phyloP scores from a whole-genome alignment of 2,797 vertebrate species.

The Scarus forsteni region DNA sequence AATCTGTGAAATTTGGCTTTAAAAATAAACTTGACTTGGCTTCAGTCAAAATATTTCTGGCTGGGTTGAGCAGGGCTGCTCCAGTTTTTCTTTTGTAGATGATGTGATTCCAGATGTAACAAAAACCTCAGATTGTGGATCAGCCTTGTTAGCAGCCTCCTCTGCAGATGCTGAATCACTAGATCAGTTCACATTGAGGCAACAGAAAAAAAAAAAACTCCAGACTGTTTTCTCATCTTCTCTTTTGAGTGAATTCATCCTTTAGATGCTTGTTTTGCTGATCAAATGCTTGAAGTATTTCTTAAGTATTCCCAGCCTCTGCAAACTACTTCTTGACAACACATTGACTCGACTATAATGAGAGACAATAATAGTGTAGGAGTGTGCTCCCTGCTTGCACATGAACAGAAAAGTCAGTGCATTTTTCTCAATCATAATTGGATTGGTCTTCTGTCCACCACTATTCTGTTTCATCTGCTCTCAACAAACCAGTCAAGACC shows the following conservation, averaged over 20 bases:
- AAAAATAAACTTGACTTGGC: constrained; percentile 31
- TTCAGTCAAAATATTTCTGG: constrained; percentile 27
- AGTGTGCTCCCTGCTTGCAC: not conserved
- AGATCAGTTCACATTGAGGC: constrained; percentile 44
- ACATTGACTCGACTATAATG: not conserved
- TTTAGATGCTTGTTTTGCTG: constrained; percentile 20
- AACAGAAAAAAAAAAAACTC: constrained; percentile 37
- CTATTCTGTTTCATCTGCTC: constrained; percentile 22
- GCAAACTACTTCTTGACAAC: constrained; percentile 20
- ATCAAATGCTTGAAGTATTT: constrained; percentile 37
- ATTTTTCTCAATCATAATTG: constrained; percentile 6
- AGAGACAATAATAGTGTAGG: constrained; percentile 8
- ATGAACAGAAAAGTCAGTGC: not conserved
- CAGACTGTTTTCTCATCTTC: constrained; percentile 18
- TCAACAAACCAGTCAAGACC: constrained; percentile 41
- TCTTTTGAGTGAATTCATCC: constrained; percentile 19
- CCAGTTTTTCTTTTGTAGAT: constrained; percentile 31
- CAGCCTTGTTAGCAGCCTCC: constrained; percentile 55
- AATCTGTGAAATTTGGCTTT: constrained; percentile 8
- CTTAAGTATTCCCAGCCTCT: constrained; percentile 28
- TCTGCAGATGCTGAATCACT: constrained; percentile 54
- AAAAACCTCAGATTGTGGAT: constrained; percentile 44
- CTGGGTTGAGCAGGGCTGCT: constrained; percentile 13
- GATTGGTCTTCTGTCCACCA: not conserved
- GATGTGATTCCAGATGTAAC: constrained; percentile 43